Evolutionary conservation across 2,797 vertebrate genomes (phyloP).

Genomic region (Sebastes diploproa): DNA sequence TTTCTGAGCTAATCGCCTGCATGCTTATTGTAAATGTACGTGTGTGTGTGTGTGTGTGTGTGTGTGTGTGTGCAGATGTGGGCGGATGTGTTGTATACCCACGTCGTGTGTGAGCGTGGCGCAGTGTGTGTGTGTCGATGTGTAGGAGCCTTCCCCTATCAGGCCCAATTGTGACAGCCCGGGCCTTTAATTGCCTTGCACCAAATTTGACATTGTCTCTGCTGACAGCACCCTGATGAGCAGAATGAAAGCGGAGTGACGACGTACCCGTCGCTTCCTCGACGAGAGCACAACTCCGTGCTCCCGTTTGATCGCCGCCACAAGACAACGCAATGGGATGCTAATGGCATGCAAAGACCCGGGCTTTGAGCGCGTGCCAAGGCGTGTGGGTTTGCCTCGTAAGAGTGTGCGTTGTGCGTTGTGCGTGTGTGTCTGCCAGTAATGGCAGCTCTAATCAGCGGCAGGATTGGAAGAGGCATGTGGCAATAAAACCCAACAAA

Average conservation of each 20-base stretch:
- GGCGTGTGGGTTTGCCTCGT: conserved; percentile 42
- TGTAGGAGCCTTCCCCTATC: conserved; percentile 42
- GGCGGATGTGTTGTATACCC: conserved; percentile 12
- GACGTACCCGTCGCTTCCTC: conserved; percentile 55
- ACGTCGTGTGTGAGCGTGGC: neutral
- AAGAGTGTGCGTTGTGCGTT: neutral
- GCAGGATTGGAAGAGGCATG: conserved; percentile 75
- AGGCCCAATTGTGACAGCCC: conserved; percentile 47
- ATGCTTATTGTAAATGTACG: conserved; percentile 49
- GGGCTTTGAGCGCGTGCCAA: conserved; percentile 59
- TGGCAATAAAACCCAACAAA: conserved; percentile 76
- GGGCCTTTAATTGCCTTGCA: conserved; percentile 69
- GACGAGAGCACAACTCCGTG: conserved; percentile 55
- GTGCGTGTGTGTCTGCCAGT: conserved; percentile 30
- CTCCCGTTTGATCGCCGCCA: conserved; percentile 58
- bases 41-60: neutral
- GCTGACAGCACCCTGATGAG: conserved; percentile 63
- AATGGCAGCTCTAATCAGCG: conserved; percentile 70
- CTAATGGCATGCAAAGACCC: conserved; percentile 71
- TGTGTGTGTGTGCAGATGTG: neutral
- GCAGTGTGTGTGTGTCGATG: neutral
- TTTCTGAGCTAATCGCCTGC: conserved; percentile 65
- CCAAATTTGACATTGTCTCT: conserved; percentile 69
- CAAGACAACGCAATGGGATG: conserved; percentile 65
- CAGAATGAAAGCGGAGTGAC: conserved; percentile 41